Base-by-base conservation (phyloP, 2,113 vertebrate species). In the Corythornis cristatus region DNA sequence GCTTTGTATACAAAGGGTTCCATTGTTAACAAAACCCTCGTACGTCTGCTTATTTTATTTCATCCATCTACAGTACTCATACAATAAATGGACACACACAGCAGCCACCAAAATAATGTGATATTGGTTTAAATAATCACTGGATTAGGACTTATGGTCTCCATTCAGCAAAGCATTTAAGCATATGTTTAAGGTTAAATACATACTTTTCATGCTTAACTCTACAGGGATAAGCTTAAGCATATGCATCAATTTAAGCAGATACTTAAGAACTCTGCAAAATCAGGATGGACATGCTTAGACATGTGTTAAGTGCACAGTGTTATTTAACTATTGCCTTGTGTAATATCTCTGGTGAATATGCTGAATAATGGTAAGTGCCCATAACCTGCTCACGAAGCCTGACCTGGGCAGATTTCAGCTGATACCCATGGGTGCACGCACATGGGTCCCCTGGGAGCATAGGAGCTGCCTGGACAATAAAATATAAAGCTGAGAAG, bases 101-200 rank as follows among this genome's bases (percentile, higher is more conserved):
- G 91, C 93, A 95, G 79, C 90, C 85, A 91, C 79, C 0, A 3
- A 94, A 94, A 90, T 94, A 93, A 96, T 53, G 88, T 57, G 82
- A 95, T 93, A 93, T 89, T 93, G 89, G 68, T 93, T 96, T 93
- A 93, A 95, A 85, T 93, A 94, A 95, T 95, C 82, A 57, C 87
- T 93, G 84, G 89, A 94, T 95, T 96, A 96, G 87, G 89, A 89
- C 95, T 96, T 95, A 96, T 93, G 96, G 94, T 95, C 95, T 94
- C 95, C 89, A 96, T 96, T 96, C 96, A 88, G 94, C 83, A 96
- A 91, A 96, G 85, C 88, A 56, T 96, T 96, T 96, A 96, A 83
- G 91, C 94, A 96, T 93, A 94, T 96, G 94, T 96, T 96, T 95
- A 92, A 96, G 88, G 95, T 95, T 96, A 96, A 96, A 95, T 64